These are phyloP conservation scores for Drosophila sp. DNA, from an alignment of 1,140 invertebrate genomes.

Conservation along the genomic window DNA sequence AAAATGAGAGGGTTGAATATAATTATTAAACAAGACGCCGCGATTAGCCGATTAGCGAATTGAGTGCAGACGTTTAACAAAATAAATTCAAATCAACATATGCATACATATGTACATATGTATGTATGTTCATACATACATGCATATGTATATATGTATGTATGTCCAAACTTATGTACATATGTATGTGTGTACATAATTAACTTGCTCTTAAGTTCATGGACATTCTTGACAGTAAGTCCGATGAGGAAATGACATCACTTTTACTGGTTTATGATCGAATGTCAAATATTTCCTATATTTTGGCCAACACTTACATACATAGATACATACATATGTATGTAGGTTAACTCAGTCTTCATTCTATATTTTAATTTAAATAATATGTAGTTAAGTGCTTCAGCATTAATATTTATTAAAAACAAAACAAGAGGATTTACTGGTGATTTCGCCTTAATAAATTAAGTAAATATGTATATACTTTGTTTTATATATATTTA, in stretches of 20 bases:
- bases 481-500: too few relatives aligned
- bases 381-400: too few relatives aligned
- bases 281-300: background rate
- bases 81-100: constrained; percentile 12
- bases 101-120: background rate
- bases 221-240: constrained; percentile 3
- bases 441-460: too few relatives aligned
- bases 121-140: background rate
- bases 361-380: too few relatives aligned
- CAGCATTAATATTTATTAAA: too few relatives aligned
- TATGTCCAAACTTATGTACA: background rate
- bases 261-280: background rate
- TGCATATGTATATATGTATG: background rate
- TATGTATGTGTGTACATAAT: background rate
- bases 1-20: constrained; percentile 21
- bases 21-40: constrained; percentile 12
- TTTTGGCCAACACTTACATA: background rate
- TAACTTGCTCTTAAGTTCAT: constrained; percentile 11
- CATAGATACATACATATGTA: background rate
- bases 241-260: constrained; percentile 7
- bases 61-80: constrained; percentile 4
- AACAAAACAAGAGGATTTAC: too few relatives aligned
- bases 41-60: constrained; percentile 19
- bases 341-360: background rate
- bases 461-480: too few relatives aligned